phyloP scores from a whole-genome alignment of 2,888 invertebrate species.

The Acleris emargana region DNA sequence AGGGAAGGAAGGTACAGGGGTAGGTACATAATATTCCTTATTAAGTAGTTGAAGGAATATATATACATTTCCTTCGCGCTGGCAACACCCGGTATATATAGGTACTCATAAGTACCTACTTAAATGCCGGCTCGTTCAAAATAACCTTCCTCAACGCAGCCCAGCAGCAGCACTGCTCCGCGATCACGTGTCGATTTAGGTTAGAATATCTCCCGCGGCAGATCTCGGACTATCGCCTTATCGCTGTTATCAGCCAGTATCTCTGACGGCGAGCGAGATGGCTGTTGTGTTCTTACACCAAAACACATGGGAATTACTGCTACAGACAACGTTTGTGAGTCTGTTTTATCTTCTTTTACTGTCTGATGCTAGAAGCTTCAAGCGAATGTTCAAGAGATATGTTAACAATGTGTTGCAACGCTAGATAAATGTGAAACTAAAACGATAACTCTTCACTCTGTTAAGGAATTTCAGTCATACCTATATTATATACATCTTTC shows the following conservation, averaged over 20 bases:
- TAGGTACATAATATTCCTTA: too few relatives aligned
- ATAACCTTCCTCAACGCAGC: constrained; percentile 1
- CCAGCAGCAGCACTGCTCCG: not conserved
- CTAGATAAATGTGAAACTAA: too few relatives aligned
- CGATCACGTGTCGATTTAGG: constrained; percentile 26
- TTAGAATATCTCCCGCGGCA: constrained; percentile 23
- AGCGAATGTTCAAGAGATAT: too few relatives aligned
- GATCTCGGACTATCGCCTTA: constrained; percentile 20
- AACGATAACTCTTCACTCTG: too few relatives aligned
- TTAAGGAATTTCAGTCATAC: too few relatives aligned
- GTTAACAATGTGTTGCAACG: too few relatives aligned
- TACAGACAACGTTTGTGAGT: constrained; percentile 20
- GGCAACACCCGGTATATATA: too few relatives aligned
- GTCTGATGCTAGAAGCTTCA: not conserved
- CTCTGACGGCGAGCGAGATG: constrained; percentile 15
- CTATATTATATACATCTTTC: too few relatives aligned
- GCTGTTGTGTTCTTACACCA: constrained; percentile 3
- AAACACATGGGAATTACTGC: constrained; percentile 2
- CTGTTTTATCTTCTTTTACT: not conserved
- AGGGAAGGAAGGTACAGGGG: too few relatives aligned
- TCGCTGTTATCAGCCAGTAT: constrained; percentile 27
- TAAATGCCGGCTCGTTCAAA: not conserved
- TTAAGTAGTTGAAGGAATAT: too few relatives aligned
- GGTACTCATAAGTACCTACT: not conserved
- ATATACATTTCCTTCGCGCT: too few relatives aligned